phyloP scores from a whole-genome alignment of 2,797 vertebrate genomes.

The Uromys caudimaculatus region DNA sequence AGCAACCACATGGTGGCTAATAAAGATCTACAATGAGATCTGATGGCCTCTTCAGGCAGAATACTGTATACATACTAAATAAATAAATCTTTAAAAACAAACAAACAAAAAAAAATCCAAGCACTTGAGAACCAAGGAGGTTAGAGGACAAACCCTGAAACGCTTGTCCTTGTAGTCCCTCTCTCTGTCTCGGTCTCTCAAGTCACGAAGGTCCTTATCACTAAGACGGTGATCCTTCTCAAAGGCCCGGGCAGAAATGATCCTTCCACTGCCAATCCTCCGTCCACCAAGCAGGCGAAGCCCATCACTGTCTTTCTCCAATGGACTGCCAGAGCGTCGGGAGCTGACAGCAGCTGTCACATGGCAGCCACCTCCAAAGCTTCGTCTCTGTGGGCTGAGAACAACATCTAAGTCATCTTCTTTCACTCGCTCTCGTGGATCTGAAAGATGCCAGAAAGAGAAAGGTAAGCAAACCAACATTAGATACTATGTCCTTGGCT shows the following conservation, averaged over 20 bases:
- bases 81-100: too few species aligned
- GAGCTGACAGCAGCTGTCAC: constrained; percentile 89
- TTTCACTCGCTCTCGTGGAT: constrained; percentile 97
- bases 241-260: constrained; percentile 94
- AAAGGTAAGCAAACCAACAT: constrained; percentile 24
- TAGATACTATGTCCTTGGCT: background rate
- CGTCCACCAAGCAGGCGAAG: constrained; percentile 93
- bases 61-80: background rate
- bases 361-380: constrained; percentile 97
- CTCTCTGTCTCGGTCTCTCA: constrained; percentile 92
- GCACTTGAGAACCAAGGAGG: background rate
- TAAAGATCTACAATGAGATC: background rate
- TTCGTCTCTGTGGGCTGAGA: constrained; percentile 96
- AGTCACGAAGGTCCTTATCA: constrained; percentile 91
- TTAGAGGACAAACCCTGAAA: constrained; percentile 92
- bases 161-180: constrained; percentile 98
- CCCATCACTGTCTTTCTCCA: constrained; percentile 96
- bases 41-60: background rate
- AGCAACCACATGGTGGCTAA: background rate
- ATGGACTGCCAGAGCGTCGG: constrained; percentile 93
- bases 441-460: constrained; percentile 83
- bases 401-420: constrained; percentile 98
- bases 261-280: constrained; percentile 97
- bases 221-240: constrained; percentile 93
- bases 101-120: background rate